Evolutionary conservation across 2,888 invertebrate species (phyloP).

Genomic region (Baccha elongata): DNA sequence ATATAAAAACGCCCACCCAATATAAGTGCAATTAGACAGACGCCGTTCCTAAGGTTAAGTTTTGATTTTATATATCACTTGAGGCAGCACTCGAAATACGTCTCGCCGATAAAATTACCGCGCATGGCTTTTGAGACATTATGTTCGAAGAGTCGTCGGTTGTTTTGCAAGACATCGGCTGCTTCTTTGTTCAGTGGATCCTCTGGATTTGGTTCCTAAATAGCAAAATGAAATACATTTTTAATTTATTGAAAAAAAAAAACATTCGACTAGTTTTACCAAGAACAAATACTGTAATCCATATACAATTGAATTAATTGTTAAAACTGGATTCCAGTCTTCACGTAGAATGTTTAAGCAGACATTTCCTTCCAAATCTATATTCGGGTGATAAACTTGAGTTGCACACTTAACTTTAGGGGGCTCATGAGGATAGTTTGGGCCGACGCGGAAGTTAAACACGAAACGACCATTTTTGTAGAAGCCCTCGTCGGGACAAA

Average conservation of each 20-base stretch:
- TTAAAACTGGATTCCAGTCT: slow-evolving; percentile 99
- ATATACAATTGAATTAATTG: slow-evolving; percentile 98
- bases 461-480: slow-evolving; percentile 96
- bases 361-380: slow-evolving; percentile 98
- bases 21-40: slow-evolving; percentile 80
- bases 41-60: slow-evolving; percentile 81
- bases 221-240: slow-evolving; percentile 48
- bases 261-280: slow-evolving; percentile 84
- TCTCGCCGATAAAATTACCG: slow-evolving; percentile 96
- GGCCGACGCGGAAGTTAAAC: slow-evolving; percentile 95
- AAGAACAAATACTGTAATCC: slow-evolving; percentile 98
- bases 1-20: slow-evolving; percentile 81
- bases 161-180: slow-evolving; percentile 97
- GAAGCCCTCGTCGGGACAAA: slow-evolving; percentile 98
- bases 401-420: slow-evolving; percentile 99
- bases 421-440: slow-evolving; percentile 98
- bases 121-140: slow-evolving; percentile 98
- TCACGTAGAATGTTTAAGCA: slow-evolving; percentile 98
- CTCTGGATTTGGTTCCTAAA: slow-evolving; percentile 98
- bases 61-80: slow-evolving; percentile 88
- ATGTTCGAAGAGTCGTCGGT: slow-evolving; percentile 96
- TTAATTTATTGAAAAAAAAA: no score
- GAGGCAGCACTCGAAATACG: slow-evolving; percentile 97
- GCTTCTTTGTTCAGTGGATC: slow-evolving; percentile 99
- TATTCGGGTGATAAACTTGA: slow-evolving; percentile 98